Evolutionary conservation across 2,797 vertebrate species (phyloP).

Genomic region (Mallotus villosus): DNA sequence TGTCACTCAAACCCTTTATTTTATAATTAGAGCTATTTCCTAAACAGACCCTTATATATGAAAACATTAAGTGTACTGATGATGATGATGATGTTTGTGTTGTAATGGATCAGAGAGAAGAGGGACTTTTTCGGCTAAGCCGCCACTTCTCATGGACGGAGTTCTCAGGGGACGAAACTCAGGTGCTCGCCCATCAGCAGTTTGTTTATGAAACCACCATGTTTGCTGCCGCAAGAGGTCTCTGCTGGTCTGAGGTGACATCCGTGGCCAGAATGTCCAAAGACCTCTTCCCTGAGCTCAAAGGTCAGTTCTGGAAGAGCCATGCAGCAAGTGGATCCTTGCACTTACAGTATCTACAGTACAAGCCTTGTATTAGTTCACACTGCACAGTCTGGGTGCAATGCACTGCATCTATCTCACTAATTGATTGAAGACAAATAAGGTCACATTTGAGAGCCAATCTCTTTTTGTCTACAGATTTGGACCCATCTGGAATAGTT

Average conservation of each 20-base stretch:
- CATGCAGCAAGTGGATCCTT: too few species aligned
- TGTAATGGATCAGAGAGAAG: slow-evolving; percentile 40
- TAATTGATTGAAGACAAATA: background rate
- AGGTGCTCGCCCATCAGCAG: slow-evolving; percentile 48
- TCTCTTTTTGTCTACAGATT: slow-evolving; percentile 33
- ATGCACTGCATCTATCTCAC: background rate
- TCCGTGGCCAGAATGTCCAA: slow-evolving; percentile 33
- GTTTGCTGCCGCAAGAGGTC: slow-evolving; percentile 36
- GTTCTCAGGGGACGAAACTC: slow-evolving; percentile 33
- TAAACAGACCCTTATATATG: too few species aligned
- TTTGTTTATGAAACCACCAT: slow-evolving; percentile 45
- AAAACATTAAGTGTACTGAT: background rate
- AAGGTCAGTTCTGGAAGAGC: slow-evolving; percentile 35
- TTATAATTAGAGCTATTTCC: too few species aligned
- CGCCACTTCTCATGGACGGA: slow-evolving; percentile 50
- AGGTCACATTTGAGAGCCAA: background rate
- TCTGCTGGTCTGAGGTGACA: slow-evolving; percentile 49
- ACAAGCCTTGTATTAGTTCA: too few species aligned
- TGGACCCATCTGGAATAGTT: background rate
- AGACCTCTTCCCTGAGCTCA: slow-evolving; percentile 48
- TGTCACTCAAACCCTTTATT: too few species aligned
- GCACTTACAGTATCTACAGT: too few species aligned
- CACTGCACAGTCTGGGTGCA: too few species aligned
- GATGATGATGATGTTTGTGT: background rate
- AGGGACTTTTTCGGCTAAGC: slow-evolving; percentile 48